Conservation (phyloP, 2,113 vertebrate species). For the Heloderma charlesbogerti region DNA sequence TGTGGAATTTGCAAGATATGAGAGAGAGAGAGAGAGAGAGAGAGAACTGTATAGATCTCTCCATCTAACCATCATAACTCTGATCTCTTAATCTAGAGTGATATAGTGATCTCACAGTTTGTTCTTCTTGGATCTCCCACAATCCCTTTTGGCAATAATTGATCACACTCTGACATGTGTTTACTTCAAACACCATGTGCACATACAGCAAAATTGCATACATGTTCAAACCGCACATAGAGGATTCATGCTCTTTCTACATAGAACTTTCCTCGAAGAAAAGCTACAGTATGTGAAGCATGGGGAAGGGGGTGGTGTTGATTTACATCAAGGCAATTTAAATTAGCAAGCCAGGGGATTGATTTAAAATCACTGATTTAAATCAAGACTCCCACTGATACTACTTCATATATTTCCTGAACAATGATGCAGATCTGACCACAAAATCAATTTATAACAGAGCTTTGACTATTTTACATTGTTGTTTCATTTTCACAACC, state of each 20-base stretch:
- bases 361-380: not conserved
- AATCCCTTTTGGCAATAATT: not conserved
- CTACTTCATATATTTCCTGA: not conserved
- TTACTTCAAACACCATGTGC: not conserved
- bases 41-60: not conserved
- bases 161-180: not conserved
- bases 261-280: not conserved
- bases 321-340: not conserved
- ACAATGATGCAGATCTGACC: not conserved
- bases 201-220: not conserved
- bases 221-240: not conserved
- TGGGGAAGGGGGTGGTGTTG: not conserved
- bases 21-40: too few species aligned
- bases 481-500: not conserved
- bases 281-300: not conserved
- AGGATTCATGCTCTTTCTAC: not conserved
- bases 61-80: not conserved
- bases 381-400: not conserved
- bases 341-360: not conserved
- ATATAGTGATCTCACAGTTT: not conserved
- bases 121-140: not conserved
- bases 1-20: not conserved
- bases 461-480: not conserved
- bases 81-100: not conserved
- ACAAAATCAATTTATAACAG: not conserved